phyloP scores from a whole-genome alignment of 2,113 vertebrate genomes.

The cattle (Bos taurus) region DNA sequence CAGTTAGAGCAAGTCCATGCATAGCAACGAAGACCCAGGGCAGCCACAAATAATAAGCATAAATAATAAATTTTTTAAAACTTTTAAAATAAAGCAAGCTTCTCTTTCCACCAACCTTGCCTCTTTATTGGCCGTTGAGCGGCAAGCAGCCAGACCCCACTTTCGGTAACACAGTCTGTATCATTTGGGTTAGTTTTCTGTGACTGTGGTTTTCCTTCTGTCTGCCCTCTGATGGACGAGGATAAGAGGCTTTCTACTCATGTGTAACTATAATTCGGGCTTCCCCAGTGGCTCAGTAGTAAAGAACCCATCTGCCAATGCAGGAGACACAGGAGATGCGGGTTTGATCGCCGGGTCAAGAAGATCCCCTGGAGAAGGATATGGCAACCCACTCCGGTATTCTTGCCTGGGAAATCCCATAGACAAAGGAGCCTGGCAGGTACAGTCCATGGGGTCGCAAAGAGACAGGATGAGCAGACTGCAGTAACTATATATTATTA shows the following conservation, averaged over 20 bases:
- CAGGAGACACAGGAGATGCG: accelerated
- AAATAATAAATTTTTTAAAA: neutral
- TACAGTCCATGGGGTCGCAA: neutral
- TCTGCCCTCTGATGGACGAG: too few species aligned
- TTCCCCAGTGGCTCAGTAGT: neutral
- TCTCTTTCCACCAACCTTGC: neutral
- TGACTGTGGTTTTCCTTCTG: too few species aligned
- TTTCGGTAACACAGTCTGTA: neutral
- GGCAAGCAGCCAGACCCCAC: neutral
- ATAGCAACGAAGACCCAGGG: too few species aligned
- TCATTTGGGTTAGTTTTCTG: too few species aligned
- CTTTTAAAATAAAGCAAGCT: neutral
- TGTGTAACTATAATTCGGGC: neutral
- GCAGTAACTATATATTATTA: neutral
- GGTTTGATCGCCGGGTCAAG: neutral
- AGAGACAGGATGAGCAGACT: neutral
- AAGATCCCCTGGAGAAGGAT: neutral
- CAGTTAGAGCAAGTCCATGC: neutral
- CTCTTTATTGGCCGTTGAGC: neutral
- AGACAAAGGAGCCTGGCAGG: neutral
- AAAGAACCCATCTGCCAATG: neutral
- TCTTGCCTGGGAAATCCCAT: neutral
- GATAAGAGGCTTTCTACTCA: too few species aligned
- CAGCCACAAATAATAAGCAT: neutral
- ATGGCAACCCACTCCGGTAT: neutral